Base-by-base conservation (phyloP, 2,113 vertebrate species). In the Petroica traversi region DNA sequence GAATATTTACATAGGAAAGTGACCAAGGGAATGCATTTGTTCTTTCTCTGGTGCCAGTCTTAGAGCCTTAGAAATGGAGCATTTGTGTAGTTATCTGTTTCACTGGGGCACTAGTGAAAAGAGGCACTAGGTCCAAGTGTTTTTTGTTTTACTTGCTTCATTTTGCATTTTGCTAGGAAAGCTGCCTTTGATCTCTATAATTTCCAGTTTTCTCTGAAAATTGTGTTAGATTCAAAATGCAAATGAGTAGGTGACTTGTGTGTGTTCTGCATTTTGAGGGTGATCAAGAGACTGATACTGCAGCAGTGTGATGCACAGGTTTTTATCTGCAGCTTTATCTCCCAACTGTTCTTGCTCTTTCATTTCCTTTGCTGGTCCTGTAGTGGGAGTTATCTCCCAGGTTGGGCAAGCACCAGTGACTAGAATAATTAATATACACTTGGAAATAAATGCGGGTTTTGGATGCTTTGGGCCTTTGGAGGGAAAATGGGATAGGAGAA, bases 281-380 rank as follows among this genome's bases (percentile, higher is more conserved):
- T 83, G 95, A 93, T 93, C 18, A 61, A 52, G 74, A 57, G 48
- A 8, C 23, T 74, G 94, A 87, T 95, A 85, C 15, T 64, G 71
- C 45, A 34, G 55, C 36, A 51, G 85, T 66, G 36, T 66, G 45
- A 62, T 85, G 22, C 23, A 11, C 1, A 3, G 51, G 41, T 88
- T 91, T 63, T 94, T 94, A 96, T 93, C 93, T 93, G 63, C 69
- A 79, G 85, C 86, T 81, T 85, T 63, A 54, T 78, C 67, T 78
- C 52, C 9, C 92, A 83, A 74, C 66, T 61, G 77, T 71, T 89
- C 40, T 91, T 77, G 24, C 71, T 77, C n/a, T 91, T 92, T 96
- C 72, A 77, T 95, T 94, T 96, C 83, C 90, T 93, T 58, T 82
- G 69, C 84, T 91, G 72, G 25, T 63, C 84, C 83, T 95, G 55